A percentile compares a stretch with the other conserved stretches of the same genome.
These are phyloP conservation scores for Adelphocoris suturalis DNA, from an alignment of 2,888 invertebrate species.

Conservation along the genomic window DNA sequence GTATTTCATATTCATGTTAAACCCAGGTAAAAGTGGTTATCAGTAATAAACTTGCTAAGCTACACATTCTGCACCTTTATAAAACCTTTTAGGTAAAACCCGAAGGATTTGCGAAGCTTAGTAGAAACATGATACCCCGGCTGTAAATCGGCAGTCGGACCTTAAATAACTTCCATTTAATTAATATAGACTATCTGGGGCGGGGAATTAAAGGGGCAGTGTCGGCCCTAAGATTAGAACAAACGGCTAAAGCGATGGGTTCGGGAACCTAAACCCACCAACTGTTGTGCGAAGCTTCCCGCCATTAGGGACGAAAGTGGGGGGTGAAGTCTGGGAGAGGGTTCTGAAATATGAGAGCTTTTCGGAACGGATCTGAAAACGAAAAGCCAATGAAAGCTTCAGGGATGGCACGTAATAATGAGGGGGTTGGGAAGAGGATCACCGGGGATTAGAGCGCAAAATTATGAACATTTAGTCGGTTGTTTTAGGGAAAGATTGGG, in stretches of 20 bases:
- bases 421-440: slow-evolving; percentile 26
- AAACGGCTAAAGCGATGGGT: slow-evolving; percentile 52
- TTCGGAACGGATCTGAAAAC: slow-evolving; percentile 29
- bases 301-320: background rate
- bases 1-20: no score
- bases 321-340: background rate
- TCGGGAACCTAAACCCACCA: slow-evolving; percentile 13
- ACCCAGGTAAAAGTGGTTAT: background rate
- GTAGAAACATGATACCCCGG: slow-evolving; percentile 8
- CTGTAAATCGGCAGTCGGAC: slow-evolving; percentile 32
- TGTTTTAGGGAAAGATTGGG: background rate
- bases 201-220: slow-evolving; percentile 56
- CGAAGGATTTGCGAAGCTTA: slow-evolving; percentile 35
- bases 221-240: slow-evolving; percentile 48
- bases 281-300: slow-evolving; percentile 38
- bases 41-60: background rate
- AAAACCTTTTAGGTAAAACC: background rate
- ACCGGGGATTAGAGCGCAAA: background rate
- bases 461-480: slow-evolving; percentile 25
- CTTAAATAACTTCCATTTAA: slow-evolving; percentile 53
- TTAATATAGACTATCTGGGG: slow-evolving; percentile 61
- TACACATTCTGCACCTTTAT: background rate
- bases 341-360: slow-evolving; percentile 28
- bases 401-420: background rate
- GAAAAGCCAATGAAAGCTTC: slow-evolving; percentile 31